Percentiles rank a stretch among this genome's conserved stretches.
Evolutionary conservation across 2,797 vertebrate genomes (phyloP).

Genomic region (Pipistrellus kuhlii): DNA sequence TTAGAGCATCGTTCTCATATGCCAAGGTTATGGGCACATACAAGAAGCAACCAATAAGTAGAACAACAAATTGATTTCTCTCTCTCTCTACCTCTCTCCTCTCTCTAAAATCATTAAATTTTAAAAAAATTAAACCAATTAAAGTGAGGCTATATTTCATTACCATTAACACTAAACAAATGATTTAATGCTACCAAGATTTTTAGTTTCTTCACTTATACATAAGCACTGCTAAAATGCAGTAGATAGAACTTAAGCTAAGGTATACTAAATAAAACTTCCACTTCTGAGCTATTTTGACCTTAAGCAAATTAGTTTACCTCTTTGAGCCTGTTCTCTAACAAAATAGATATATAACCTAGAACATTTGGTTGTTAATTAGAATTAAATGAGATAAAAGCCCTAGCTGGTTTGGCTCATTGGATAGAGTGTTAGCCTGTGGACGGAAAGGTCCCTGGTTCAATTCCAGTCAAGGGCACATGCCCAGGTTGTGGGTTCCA

Average conservation of each 20-base stretch:
- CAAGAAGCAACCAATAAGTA: neutral
- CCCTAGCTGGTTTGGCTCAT: no score
- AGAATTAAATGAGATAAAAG: slow-evolving; percentile 14
- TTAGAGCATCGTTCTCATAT: neutral
- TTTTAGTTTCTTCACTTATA: slow-evolving; percentile 50
- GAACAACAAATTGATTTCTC: neutral
- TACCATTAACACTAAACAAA: slow-evolving; percentile 16
- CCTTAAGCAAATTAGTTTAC: slow-evolving; percentile 13
- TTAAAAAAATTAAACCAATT: neutral
- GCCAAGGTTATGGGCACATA: neutral
- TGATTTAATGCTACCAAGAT: neutral
- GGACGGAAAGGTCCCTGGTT: no score
- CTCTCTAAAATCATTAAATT: neutral
- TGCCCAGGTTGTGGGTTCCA: no score
- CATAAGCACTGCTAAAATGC: neutral
- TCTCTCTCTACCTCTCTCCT: neutral
- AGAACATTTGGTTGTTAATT: neutral
- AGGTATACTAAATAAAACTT: neutral
- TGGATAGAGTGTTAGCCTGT: no score
- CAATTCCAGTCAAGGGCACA: no score
- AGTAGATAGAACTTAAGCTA: neutral
- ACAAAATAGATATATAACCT: neutral
- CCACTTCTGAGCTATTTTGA: slow-evolving; percentile 7
- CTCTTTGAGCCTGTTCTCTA: slow-evolving; percentile 14
- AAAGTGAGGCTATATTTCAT: slow-evolving; percentile 26